Evolutionary conservation across 2,888 invertebrate genomes (phyloP).

Genomic region (Cephalotes varians): DNA sequence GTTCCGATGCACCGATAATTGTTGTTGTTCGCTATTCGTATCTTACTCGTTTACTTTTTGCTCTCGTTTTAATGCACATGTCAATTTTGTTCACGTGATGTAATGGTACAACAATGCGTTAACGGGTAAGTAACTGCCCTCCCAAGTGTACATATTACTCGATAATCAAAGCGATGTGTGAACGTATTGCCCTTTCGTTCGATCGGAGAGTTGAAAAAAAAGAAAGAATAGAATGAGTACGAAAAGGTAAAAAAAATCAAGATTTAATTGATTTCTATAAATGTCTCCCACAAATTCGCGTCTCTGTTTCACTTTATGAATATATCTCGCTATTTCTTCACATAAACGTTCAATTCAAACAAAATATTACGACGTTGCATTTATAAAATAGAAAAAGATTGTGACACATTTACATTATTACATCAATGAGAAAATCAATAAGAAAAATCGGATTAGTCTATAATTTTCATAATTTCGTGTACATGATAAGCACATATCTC

Average conservation of each 20-base stretch:
- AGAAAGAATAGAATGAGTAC: not conserved
- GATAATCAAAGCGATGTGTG: constrained; percentile 17
- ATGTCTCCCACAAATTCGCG: not conserved
- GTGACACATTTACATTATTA: not conserved
- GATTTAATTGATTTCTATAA: not conserved
- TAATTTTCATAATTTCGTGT: not conserved
- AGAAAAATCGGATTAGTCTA: not conserved
- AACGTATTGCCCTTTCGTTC: not conserved
- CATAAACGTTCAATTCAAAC: not conserved
- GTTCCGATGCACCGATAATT: constrained; percentile 43
- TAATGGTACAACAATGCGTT: constrained; percentile 35
- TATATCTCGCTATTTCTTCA: constrained; percentile 1
- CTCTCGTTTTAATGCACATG: constrained; percentile 49
- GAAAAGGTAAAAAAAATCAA: not conserved
- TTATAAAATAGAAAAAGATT: not conserved
- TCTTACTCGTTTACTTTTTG: constrained; percentile 38
- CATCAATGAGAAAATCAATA: not conserved
- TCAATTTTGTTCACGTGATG: constrained; percentile 41
- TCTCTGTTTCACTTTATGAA: not conserved
- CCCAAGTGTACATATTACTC: constrained; percentile 30
- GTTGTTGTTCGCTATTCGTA: constrained; percentile 49
- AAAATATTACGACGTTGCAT: constrained; percentile 8
- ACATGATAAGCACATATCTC: not conserved
- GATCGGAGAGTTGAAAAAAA: constrained; percentile 15
- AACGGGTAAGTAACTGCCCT: constrained; percentile 47